Percentiles rank a stretch among this genome's conserved stretches.
Conservation (phyloP, 2,113 vertebrate species). For the Bettongia penicillata region DNA sequence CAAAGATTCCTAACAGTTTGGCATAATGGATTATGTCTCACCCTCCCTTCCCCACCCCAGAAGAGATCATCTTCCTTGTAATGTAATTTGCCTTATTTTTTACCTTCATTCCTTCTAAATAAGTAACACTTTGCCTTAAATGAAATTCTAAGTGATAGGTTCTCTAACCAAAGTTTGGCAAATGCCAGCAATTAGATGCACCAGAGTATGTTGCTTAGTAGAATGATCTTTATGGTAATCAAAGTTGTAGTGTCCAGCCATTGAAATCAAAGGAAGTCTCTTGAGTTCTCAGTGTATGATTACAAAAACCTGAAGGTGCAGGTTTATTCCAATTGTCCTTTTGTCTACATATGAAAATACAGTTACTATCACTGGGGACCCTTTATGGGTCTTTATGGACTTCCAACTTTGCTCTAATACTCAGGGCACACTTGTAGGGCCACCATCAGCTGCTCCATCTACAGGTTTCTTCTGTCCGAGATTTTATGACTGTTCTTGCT, state of each 20-base stretch:
- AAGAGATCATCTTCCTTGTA: background rate
- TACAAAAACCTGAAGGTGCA: background rate
- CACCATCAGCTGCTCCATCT: background rate
- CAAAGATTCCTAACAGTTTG: background rate
- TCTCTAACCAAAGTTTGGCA: conserved; percentile 4
- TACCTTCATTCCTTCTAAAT: background rate
- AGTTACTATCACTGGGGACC: conserved; percentile 13
- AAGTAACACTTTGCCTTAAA: background rate
- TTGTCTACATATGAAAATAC: conserved; percentile 4
- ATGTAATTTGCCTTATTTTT: background rate
- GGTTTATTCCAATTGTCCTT: conserved; percentile 49
- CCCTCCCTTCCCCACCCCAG: no score
- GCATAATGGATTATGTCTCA: background rate
- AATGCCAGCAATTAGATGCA: background rate
- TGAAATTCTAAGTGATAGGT: conserved; percentile 10
- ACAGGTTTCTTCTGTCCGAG: conserved; percentile 6
- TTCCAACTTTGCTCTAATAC: conserved; percentile 22
- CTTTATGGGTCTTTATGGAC: conserved; percentile 11
- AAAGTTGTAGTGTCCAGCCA: background rate
- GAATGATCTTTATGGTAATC: conserved; percentile 18
- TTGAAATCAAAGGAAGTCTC: conserved; percentile 3
- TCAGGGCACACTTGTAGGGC: background rate
- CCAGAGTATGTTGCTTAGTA: background rate
- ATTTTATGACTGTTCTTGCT: conserved; percentile 26
- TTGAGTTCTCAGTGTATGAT: background rate